Conservation (phyloP, 2,888 invertebrate species). For the Alsophila aescularia region DNA sequence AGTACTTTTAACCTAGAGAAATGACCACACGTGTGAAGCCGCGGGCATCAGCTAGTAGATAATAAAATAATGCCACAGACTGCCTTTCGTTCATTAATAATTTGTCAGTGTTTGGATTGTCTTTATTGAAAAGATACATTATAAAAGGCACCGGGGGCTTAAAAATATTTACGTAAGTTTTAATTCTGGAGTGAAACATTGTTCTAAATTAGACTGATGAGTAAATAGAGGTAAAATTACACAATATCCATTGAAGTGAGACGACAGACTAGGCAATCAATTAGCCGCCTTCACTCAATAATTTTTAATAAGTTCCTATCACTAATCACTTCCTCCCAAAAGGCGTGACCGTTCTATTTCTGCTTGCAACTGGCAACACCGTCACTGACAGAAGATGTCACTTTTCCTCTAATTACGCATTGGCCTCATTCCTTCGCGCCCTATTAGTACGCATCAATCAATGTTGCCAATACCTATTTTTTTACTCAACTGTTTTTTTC, state of each 20-base stretch:
- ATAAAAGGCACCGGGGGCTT: too few species aligned
- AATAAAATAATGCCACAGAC: too few species aligned
- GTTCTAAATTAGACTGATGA: not conserved
- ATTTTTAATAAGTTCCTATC: conserved; percentile 81
- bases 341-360: conserved; percentile 82
- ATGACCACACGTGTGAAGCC: too few species aligned
- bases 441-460: conserved; percentile 85
- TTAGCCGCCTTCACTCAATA: conserved; percentile 81
- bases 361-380: conserved; percentile 64
- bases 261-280: conserved; percentile 67
- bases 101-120: too few species aligned
- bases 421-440: conserved; percentile 83
- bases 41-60: too few species aligned
- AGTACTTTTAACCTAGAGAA: too few species aligned
- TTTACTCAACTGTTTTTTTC: conserved; percentile 77
- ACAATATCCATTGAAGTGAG: conserved; percentile 32
- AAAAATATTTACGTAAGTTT: too few species aligned
- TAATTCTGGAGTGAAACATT: not conserved
- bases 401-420: conserved; percentile 81
- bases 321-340: conserved; percentile 82
- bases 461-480: conserved; percentile 85
- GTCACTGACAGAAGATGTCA: conserved; percentile 83
- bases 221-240: conserved; percentile 24
- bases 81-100: too few species aligned
- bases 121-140: too few species aligned